Evolutionary conservation across 2,888 invertebrate genomes (phyloP).

Genomic region (Dioctria linearis): DNA sequence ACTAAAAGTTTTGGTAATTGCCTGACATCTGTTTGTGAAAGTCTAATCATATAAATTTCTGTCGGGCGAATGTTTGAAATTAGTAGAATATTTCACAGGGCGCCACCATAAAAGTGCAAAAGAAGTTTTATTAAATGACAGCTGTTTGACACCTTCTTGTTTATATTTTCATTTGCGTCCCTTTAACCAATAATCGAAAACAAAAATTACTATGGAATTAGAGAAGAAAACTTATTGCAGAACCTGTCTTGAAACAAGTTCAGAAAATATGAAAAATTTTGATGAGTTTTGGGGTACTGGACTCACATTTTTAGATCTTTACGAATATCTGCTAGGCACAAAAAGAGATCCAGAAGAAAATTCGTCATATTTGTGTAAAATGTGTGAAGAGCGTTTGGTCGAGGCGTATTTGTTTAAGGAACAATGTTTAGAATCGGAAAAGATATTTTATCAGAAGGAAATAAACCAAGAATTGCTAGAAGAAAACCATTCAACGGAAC

Average conservation of each 20-base stretch:
- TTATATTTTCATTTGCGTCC: no score
- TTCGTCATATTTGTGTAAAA: neutral
- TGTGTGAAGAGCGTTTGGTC: neutral
- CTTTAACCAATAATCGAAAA: no score
- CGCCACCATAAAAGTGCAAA: no score
- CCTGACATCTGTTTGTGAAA: neutral
- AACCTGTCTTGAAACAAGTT: neutral
- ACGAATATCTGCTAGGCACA: neutral
- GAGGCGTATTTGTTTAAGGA: constrained; percentile 25
- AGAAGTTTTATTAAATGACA: no score
- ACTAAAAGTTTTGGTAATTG: constrained; percentile 26
- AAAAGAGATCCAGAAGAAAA: neutral
- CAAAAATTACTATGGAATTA: neutral
- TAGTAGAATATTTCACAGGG: no score
- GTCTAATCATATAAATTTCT: no score
- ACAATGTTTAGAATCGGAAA: constrained; percentile 1
- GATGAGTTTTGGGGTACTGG: neutral
- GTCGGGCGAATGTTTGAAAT: no score
- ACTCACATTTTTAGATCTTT: neutral
- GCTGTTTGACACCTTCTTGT: no score
- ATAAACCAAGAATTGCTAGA: neutral
- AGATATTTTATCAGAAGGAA: neutral
- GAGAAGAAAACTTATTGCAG: neutral
- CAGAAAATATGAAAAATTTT: neutral
- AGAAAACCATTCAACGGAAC: no score